Percentiles rank a stretch among this genome's conserved stretches.
Evolutionary conservation across 1,140 invertebrate genomes (phyloP).

Genomic region (Drosophila punjabiensis): DNA sequence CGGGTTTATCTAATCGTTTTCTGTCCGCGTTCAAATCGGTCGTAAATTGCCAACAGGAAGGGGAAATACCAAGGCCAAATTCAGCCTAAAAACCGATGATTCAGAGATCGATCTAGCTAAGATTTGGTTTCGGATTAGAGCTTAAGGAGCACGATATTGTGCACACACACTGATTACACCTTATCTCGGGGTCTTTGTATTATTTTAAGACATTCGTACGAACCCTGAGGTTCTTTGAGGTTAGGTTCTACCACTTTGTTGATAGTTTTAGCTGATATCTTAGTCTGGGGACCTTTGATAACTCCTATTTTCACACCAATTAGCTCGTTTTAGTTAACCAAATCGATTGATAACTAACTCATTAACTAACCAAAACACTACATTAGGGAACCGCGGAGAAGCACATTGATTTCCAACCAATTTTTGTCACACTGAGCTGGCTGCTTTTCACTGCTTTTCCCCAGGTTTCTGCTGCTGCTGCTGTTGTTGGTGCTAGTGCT

Average conservation of each 20-base stretch:
- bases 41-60: constrained; percentile 37
- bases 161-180: neutral
- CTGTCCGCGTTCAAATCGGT: constrained; percentile 22
- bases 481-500: too few species aligned
- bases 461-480: constrained; percentile 15
- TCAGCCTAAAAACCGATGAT: constrained; percentile 12
- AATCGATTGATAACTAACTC: constrained; percentile 17
- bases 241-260: constrained; percentile 7
- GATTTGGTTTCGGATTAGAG: neutral
- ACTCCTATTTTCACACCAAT: neutral
- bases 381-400: constrained; percentile 19
- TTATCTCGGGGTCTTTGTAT: constrained; percentile 14
- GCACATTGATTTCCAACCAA: constrained; percentile 42
- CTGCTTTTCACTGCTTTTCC: constrained; percentile 34
- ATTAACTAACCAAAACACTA: constrained; percentile 8
- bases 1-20: constrained; percentile 46
- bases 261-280: neutral
- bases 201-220: neutral
- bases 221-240: constrained; percentile 15
- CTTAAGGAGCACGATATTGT: neutral
- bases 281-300: neutral
- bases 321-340: neutral
- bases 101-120: constrained; percentile 11
- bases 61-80: constrained; percentile 30
- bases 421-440: constrained; percentile 36